Evolutionary conservation across 2,888 invertebrate species (phyloP), one percentile per base, ranked within the genome.

Genomic region (Drosophila cognata): DNA sequence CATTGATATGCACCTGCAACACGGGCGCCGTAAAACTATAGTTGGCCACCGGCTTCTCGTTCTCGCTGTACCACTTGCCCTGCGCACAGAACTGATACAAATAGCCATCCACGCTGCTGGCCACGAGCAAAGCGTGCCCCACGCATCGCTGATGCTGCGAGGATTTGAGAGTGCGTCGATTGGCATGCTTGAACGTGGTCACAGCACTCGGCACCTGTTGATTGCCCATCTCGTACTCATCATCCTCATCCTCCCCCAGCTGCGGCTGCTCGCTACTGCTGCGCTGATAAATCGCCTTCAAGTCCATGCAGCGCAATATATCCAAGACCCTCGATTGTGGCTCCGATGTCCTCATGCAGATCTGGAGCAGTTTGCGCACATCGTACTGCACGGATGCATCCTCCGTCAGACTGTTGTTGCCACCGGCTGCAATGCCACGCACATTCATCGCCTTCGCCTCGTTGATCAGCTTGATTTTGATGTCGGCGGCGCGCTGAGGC

Each of bases 1-100:
- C 94, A 84, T 96, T 96, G 73, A 96, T 93, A 36, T 95, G 94
- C 38, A 96, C 94, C 85, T 95, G 94, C 74, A 94, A 94, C 25
- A 96, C 95, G 5, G 95, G 95, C 2, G 96, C 95, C 1, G 96
- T 96, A 78, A 96, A 96, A 5, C 95, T 95, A 91, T 96, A 97
- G 50, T 94, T 94, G 18, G 95, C 94, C 29, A 96, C 94, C 52
- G 95, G 95, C 78, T 94, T 94, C 69, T 94, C 92, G 53, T 93
- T 93, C 70, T 93, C 93, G 28, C 91, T 91, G 62, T 92, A 92
- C 93, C 93, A 93, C 78, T 93, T 93, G 35, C 93, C 93, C 72
- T 93, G 92, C 51, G 94, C 94, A 62, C 94, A 94, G 83, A 96
- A 95, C 83, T 96, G 95, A 91, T 96, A 96, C 65, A 97, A 93